Percentiles rank a stretch among this genome's conserved stretches.
Conservation (phyloP, 2,113 vertebrate genomes). For the Ellobius talpinus region DNA sequence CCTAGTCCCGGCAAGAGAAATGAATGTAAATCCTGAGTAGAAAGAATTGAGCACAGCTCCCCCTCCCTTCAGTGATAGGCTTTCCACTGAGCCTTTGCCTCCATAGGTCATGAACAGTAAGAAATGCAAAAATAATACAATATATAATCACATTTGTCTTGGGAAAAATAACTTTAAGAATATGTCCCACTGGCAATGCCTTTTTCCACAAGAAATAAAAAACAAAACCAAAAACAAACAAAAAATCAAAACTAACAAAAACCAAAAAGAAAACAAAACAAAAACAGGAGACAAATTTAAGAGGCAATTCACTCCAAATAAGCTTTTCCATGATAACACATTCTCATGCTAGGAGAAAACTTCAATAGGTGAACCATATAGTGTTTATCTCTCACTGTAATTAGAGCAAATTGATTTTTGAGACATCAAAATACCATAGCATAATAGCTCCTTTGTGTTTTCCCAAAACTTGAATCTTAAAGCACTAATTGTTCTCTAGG, state of each 20-base stretch:
- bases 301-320: neutral
- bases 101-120: neutral
- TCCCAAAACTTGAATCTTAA: neutral
- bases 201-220: neutral
- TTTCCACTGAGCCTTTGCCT: neutral
- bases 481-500: neutral
- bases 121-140: neutral
- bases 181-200: neutral
- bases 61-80: neutral
- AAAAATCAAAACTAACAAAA: too few species aligned
- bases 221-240: too few species aligned
- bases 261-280: too few species aligned
- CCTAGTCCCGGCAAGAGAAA: neutral
- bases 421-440: neutral
- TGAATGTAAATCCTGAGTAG: neutral
- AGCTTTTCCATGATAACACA: neutral
- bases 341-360: neutral
- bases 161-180: neutral
- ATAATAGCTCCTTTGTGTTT: neutral
- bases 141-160: neutral
- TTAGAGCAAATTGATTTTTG: neutral
- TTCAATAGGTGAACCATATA: neutral
- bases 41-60: neutral
- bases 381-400: neutral
- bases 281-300: neutral